Conservation (phyloP, 2,113 vertebrate genomes). For the Atrichornis clamosus region DNA sequence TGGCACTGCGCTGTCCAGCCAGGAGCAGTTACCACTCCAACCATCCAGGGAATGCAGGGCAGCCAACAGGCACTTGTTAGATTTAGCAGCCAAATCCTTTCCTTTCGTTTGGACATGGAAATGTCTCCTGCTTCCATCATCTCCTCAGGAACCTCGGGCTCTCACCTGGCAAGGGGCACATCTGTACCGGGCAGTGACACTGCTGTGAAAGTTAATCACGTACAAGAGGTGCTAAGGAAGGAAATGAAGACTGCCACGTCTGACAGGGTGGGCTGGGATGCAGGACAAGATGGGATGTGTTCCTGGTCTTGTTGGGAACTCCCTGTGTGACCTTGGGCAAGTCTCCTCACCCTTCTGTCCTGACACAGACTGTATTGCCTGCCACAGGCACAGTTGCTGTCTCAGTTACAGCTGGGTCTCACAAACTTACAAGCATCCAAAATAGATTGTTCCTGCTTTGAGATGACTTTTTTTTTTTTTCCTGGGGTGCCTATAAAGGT, state of each 20-base stretch:
- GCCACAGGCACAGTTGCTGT: background rate
- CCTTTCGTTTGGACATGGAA: background rate
- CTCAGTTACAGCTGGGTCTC: background rate
- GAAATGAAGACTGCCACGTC: background rate
- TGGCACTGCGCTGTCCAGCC: background rate
- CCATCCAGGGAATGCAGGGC: rapidly evolving
- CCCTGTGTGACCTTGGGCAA: background rate
- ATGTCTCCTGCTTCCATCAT: background rate
- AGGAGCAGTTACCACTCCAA: background rate
- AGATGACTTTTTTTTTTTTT: rapidly evolving
- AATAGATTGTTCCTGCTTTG: background rate
- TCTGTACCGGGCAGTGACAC: background rate
- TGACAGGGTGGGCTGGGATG: background rate
- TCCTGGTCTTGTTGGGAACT: background rate
- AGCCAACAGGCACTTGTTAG: background rate
- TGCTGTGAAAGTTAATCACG: rapidly evolving
- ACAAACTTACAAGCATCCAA: background rate
- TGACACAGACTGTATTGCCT: background rate
- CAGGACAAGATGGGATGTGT: background rate
- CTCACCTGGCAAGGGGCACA: background rate
- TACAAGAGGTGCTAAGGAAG: background rate
- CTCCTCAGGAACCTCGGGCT: rapidly evolving
- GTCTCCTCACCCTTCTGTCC: background rate
- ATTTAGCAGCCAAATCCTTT: background rate
- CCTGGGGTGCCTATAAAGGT: background rate